These are phyloP conservation scores for Pangasius djambal DNA, from an alignment of 2,797 vertebrate species.

Conservation along the genomic window DNA sequence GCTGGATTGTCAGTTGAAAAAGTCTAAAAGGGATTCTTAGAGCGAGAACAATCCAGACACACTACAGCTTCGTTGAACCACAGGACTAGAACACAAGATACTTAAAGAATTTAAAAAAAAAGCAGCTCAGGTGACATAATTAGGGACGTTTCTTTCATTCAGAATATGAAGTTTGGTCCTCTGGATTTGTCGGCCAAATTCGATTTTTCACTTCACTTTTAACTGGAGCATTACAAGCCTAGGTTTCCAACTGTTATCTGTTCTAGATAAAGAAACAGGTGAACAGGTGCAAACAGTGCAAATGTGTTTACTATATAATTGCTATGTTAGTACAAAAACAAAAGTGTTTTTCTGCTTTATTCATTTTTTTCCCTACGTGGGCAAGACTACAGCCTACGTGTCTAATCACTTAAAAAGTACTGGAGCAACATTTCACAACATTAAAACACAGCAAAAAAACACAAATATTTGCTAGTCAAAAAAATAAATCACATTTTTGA, in stretches of 20 bases:
- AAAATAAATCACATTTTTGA: slow-evolving; percentile 64
- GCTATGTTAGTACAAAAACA: slow-evolving; percentile 70
- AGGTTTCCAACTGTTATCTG: slow-evolving; percentile 42
- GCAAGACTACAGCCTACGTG: slow-evolving; percentile 61
- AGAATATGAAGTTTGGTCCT: slow-evolving; percentile 45
- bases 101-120: slow-evolving; percentile 20
- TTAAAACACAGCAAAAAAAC: slow-evolving; percentile 67
- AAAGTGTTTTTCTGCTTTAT: slow-evolving; percentile 44
- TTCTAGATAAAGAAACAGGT: slow-evolving; percentile 70
- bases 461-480: slow-evolving; percentile 69
- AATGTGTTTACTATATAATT: slow-evolving; percentile 69
- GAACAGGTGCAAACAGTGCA: slow-evolving; percentile 76
- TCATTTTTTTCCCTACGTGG: slow-evolving; percentile 54
- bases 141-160: slow-evolving; percentile 31
- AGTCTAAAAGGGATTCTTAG: neutral
- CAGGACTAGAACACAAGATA: neutral
- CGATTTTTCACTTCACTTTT: neutral
- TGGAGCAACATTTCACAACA: slow-evolving; percentile 70
- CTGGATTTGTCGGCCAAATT: slow-evolving; percentile 18
- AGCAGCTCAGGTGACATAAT: slow-evolving; percentile 28
- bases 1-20: slow-evolving; percentile 68
- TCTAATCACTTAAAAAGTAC: slow-evolving; percentile 41
- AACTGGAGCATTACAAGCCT: slow-evolving; percentile 18
- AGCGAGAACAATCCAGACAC: slow-evolving; percentile 27
- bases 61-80: neutral